phyloP scores from a whole-genome alignment of 2,888 invertebrate genomes.

The Standfussiana lucernea region DNA sequence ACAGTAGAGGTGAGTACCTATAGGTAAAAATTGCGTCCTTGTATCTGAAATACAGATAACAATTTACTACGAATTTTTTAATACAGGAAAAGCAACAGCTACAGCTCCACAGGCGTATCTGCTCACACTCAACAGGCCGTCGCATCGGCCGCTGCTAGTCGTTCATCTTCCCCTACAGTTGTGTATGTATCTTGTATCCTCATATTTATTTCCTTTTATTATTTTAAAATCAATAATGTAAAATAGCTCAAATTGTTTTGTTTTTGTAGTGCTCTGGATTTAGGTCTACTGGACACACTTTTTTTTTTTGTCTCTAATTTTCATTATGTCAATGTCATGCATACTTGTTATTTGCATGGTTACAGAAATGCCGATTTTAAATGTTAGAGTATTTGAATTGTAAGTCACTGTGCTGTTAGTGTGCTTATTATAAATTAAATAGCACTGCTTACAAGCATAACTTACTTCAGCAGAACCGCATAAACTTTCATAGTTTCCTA shows the following conservation, averaged over 20 bases:
- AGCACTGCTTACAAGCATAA: background rate
- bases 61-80: background rate
- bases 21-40: background rate
- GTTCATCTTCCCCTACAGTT: constrained; percentile 87
- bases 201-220: background rate
- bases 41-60: background rate
- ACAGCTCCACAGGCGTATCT: constrained; percentile 75
- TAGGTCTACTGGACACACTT: no score
- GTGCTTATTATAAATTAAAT: no score
- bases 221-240: no score
- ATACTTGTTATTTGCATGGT: no score
- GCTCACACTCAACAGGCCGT: constrained; percentile 80
- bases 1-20: background rate
- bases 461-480: background rate
- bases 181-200: constrained; percentile 76
- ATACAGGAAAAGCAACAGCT: constrained; percentile 84
- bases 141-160: constrained; percentile 81
- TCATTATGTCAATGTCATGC: no score
- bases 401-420: no score
- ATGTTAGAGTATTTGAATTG: no score
- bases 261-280: no score
- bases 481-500: background rate
- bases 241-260: no score
- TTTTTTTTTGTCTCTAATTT: no score
- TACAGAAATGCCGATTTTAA: no score